Percentiles rank a stretch among this genome's conserved stretches.
phyloP scores from a whole-genome alignment of 2,888 invertebrate species.

The Parnassius smintheus region DNA sequence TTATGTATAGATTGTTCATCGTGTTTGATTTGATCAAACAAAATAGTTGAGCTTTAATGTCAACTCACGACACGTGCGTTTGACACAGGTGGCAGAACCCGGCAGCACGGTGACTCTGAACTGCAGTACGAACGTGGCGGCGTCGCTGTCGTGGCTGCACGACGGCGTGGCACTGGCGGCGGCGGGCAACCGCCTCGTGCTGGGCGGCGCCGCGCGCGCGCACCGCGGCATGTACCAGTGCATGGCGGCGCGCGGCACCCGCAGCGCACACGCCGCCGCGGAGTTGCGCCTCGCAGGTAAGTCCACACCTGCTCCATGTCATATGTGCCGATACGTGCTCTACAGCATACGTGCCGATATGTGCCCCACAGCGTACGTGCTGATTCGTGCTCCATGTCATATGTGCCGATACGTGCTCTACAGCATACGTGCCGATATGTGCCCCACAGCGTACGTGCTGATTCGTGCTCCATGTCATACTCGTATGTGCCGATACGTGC shows the following conservation, averaged over 20 bases:
- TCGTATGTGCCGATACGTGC: not conserved
- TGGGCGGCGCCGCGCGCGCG: conserved; percentile 82
- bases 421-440: not conserved
- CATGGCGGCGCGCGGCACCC: conserved; percentile 85
- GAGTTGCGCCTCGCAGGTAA: conserved; percentile 89
- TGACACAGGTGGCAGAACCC: conserved; percentile 82
- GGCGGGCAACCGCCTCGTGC: conserved; percentile 44
- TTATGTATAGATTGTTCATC: too few relatives aligned
- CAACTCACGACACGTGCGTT: not conserved
- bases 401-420: not conserved
- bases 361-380: too few relatives aligned
- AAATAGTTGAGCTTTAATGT: too few relatives aligned
- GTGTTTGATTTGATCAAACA: too few relatives aligned
- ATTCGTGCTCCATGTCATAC: not conserved
- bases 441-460: not conserved
- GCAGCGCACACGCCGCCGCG: conserved; percentile 87
- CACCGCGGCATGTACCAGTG: conserved; percentile 95
- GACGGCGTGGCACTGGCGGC: conserved; percentile 82
- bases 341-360: too few relatives aligned
- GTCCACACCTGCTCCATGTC: conserved; percentile 31
- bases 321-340: not conserved
- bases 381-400: not conserved
- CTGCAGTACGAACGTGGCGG: conserved; percentile 80
- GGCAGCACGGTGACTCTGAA: conserved; percentile 85
- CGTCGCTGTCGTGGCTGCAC: conserved; percentile 84